Conservation (phyloP, 2,113 vertebrate genomes). For the Ceyx margarethae region DNA sequence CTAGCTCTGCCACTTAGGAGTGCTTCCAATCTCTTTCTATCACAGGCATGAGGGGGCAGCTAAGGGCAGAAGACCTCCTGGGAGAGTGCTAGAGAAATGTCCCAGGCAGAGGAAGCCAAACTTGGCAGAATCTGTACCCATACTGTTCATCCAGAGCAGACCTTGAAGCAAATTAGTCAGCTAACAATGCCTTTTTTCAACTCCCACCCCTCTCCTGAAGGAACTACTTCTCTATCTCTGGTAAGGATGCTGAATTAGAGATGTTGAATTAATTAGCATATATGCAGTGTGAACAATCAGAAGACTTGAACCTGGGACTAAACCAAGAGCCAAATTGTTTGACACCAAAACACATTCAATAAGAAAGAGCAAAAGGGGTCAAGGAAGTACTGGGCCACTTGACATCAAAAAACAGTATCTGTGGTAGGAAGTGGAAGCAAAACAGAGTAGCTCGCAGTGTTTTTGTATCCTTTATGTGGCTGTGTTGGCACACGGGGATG, state of each 20-base stretch:
- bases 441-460: conserved; percentile 4
- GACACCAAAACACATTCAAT: background rate
- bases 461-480: conserved; percentile 47
- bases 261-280: conserved; percentile 32
- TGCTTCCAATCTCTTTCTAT: background rate
- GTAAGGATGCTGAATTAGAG: background rate
- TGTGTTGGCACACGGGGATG: conserved; percentile 45
- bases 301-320: conserved; percentile 25
- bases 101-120: conserved; percentile 18
- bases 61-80: conserved; percentile 28
- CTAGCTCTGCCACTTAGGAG: background rate
- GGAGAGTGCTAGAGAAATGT: conserved; percentile 2
- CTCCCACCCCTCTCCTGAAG: background rate
- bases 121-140: conserved; percentile 14
- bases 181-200: background rate
- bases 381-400: background rate
- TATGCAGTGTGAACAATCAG: background rate
- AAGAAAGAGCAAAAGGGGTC: background rate
- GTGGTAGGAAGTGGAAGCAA: conserved; percentile 36
- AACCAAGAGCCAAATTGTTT: background rate
- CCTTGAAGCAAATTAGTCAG: background rate
- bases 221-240: background rate
- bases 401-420: conserved; percentile 21
- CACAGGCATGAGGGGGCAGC: background rate
- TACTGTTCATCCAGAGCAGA: background rate